Evolutionary conservation across 2,113 vertebrate genomes (phyloP).

Genomic region (Brienomyrus longianalis): DNA sequence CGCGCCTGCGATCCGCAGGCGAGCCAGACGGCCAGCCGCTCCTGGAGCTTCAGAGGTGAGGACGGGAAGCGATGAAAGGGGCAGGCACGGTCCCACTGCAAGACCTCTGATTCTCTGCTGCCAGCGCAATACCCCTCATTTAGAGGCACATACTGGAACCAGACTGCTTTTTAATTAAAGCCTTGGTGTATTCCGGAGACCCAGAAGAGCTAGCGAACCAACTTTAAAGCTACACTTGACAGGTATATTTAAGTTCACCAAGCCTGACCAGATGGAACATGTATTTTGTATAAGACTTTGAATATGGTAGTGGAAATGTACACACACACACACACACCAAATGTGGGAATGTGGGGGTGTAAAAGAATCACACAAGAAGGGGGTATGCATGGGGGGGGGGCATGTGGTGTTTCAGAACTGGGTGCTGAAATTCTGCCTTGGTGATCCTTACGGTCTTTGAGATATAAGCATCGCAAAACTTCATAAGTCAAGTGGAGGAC

Average conservation of each 20-base stretch:
- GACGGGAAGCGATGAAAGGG: slow-evolving; percentile 66
- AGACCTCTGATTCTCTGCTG: slow-evolving; percentile 56
- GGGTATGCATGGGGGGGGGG: slow-evolving; percentile 18
- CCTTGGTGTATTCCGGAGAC: slow-evolving; percentile 59
- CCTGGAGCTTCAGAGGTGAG: slow-evolving; percentile 58
- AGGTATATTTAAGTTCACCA: slow-evolving; percentile 66
- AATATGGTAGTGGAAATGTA: slow-evolving; percentile 49
- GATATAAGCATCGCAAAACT: slow-evolving; percentile 40
- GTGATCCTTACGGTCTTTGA: slow-evolving; percentile 48
- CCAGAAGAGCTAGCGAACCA: slow-evolving; percentile 48
- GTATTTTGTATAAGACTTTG: slow-evolving; percentile 64
- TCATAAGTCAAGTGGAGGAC: slow-evolving; percentile 38
- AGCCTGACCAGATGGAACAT: slow-evolving; percentile 65
- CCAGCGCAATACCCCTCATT: slow-evolving; percentile 59
- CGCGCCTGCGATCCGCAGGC: slow-evolving; percentile 43
- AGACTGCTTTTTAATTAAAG: slow-evolving; percentile 65
- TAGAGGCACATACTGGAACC: slow-evolving; percentile 58
- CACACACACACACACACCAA: slow-evolving; percentile 35
- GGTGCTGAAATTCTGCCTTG: slow-evolving; percentile 37
- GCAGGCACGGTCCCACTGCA: slow-evolving; percentile 58
- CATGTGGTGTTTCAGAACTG: slow-evolving; percentile 22
- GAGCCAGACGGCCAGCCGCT: slow-evolving; percentile 56
- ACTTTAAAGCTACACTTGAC: slow-evolving; percentile 65
- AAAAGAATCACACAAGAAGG: slow-evolving; percentile 31
- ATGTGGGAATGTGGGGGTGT: slow-evolving; percentile 15